Percentiles rank a stretch among this genome's conserved stretches.
Evolutionary conservation across 2,888 invertebrate genomes (phyloP).

Genomic region (Oscheius myriophilus): DNA sequence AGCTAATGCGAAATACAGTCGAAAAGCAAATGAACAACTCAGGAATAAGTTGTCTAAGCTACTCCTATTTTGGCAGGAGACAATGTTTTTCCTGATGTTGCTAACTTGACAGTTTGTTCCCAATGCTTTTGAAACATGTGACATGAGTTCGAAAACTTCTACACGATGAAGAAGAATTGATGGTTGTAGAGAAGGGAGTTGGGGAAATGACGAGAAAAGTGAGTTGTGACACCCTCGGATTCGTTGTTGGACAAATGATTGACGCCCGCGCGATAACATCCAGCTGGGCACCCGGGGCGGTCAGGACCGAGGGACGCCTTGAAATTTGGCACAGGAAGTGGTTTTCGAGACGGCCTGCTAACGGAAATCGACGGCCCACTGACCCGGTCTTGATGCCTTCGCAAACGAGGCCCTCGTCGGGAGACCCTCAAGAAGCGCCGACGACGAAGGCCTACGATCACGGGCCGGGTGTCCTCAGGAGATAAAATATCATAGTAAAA

Average conservation of each 20-base stretch:
- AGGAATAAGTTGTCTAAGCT: too few relatives aligned
- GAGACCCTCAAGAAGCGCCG: too few relatives aligned
- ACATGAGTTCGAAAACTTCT: neutral
- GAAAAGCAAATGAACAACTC: too few relatives aligned
- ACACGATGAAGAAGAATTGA: conserved; percentile 1
- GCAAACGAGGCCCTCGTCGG: too few relatives aligned
- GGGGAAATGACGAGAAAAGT: neutral
- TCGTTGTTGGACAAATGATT: conserved; percentile 27
- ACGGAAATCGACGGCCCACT: conserved; percentile 6
- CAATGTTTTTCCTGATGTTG: too few relatives aligned
- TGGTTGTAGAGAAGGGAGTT: neutral
- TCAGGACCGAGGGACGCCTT: neutral
- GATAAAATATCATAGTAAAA: too few relatives aligned
- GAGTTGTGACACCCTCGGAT: conserved; percentile 1
- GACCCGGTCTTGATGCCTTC: conserved; percentile 7
- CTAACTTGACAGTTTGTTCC: too few relatives aligned
- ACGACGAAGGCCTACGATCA: too few relatives aligned
- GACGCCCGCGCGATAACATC: conserved; percentile 27
- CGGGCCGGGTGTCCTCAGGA: too few relatives aligned
- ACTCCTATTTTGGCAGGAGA: too few relatives aligned
- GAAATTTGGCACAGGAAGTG: conserved; percentile 18
- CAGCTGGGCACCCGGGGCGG: conserved; percentile 26
- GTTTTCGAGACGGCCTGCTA: conserved; percentile 14
- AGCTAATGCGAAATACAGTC: too few relatives aligned
- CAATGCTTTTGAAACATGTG: too few relatives aligned